Base-by-base conservation (phyloP, 2,113 vertebrate species). In the Athene cunicularia region DNA sequence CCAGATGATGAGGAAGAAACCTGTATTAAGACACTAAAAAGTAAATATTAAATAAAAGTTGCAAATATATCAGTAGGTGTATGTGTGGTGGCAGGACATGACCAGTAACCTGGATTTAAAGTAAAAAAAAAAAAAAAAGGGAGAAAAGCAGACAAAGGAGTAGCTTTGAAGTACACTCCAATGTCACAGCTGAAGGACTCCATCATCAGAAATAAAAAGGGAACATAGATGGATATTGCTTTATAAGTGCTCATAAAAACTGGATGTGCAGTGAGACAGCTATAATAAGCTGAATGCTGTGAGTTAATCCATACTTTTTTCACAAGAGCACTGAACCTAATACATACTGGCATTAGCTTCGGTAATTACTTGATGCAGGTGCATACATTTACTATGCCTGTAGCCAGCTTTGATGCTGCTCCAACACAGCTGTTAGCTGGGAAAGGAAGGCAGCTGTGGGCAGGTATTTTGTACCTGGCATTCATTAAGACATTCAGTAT, bases 291-390 rank as follows among this genome's bases (percentile, higher is more conserved):
- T 47, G 58, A 93, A 88, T 70, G 60, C 87, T 88, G 89, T 14
- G 94, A 95, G 75, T 80, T 96, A 94, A 96, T 97, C 92, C 93
- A 86, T 73, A 71, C 79, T 49, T 77, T 67, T 91, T 85, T 71
- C 89, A 88, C 67, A 21, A 92, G 92, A 92, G 70, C 83, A 76
- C 63, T 93, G 89, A 80, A 95, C 85, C 88, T 97, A 96, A 97
- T 95, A 63, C 47, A 35, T 13, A 9, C 59, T 92, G 95, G 95
- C 95, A 95, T 80, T 43, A 83, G 77, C 79, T 73, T 67, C 2
- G 4, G 80, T 92, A 95, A 96, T 95, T 96, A 92, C 87, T 23
- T 89, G 33, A 7, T 89, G 90, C 95, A 97, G 96, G 96, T 98
- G 96, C 92, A 77, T 27, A 45, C 39, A 66, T 91, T 83, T 49